Conservation (phyloP, 2,797 vertebrate species). For the Emys orbicularis region DNA sequence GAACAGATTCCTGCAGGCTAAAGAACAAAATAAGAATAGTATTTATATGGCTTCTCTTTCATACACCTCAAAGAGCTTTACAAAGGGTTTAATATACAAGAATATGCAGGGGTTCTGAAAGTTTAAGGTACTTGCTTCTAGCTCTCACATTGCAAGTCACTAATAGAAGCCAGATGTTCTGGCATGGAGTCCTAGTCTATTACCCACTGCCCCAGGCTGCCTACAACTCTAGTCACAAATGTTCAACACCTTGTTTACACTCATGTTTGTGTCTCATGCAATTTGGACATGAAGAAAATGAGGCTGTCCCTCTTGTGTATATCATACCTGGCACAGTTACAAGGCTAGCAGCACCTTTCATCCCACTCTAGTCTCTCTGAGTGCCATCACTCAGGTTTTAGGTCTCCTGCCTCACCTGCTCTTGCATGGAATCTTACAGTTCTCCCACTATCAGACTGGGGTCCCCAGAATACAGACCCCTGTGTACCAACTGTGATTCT, state of each 20-base stretch:
- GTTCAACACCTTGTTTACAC: neutral
- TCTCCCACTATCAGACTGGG: neutral
- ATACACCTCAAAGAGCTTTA: neutral
- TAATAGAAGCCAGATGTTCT: neutral
- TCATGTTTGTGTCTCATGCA: neutral
- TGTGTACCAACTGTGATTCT: neutral
- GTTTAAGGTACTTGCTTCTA: neutral
- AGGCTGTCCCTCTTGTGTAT: neutral
- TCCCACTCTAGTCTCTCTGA: neutral
- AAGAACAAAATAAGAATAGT: neutral
- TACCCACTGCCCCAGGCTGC: neutral
- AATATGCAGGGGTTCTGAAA: neutral
- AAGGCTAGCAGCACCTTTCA: neutral
- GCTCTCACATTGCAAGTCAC: neutral
- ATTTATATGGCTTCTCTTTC: neutral
- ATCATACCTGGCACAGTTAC: rapidly evolving
- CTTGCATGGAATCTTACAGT: neutral
- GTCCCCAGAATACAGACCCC: neutral
- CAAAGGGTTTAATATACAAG: neutral
- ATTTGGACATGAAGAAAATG: neutral
- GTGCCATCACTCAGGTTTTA: neutral
- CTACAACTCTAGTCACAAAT: neutral
- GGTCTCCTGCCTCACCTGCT: neutral
- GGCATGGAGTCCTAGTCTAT: neutral
- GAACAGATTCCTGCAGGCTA: neutral